Evolutionary conservation across 2,888 invertebrate genomes (phyloP), one percentile per base, ranked within the genome.

Genomic region (Mythimna lalbum): DNA sequence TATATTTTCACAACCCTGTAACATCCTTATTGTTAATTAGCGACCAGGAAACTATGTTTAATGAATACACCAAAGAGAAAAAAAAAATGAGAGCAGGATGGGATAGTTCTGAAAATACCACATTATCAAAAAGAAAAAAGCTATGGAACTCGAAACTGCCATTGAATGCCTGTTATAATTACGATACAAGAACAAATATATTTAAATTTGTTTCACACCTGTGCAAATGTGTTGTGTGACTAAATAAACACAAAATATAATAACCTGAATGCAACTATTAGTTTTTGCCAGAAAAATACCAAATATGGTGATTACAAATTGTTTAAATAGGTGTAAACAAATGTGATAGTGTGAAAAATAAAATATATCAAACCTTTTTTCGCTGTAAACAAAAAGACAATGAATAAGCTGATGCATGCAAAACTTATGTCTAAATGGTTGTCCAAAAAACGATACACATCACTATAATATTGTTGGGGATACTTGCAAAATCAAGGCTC

Each of bases 361-460:
- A 57, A 75, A 78, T 52, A 21, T 27, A 63, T 86, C 94, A 93
- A 93, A 95, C 95, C 95, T 95, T 94, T 92, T 93, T 95, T 81
- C 92, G 92, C 95, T 95, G 95, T 81, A 94, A 94, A 93, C 83
- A 90, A 90, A 88, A 88, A 82, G 74, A 82, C 39, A 76, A 78
- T 85, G 68, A 78, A 63, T 85, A 72, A 75, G 66, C 73, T 5
- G 64, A 75, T 63, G 65, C 85, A 85, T 86, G 84, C 81, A 83
- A 71, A 39, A 63, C 17, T 64, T 10, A 21, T 39, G 27, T 9
- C 2, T 31, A 60, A 55, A 49, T 64, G 4, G 2, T 53, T 31
- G 33, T 50, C 4, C 1, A 10, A n/a, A 3, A 31, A 12, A 19
- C 6, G 62, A 27, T 21, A 21, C 12, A 6, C n/a, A 50, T 27